Conservation (phyloP, 2,797 vertebrate species). For the Kryptopterus vitreolus region DNA sequence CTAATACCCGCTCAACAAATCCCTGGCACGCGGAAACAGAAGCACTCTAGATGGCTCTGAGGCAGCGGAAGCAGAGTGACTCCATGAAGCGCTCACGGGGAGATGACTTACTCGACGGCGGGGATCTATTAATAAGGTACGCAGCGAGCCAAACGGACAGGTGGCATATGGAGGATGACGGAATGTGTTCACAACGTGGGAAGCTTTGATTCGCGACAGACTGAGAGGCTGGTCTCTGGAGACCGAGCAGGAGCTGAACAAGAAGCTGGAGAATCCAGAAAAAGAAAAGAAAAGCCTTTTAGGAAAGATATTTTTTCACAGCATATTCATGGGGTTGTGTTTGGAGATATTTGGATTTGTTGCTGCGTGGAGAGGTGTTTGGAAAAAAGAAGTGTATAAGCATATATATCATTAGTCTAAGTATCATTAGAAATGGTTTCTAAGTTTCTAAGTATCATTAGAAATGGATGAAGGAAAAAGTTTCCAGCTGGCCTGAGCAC, state of each 20-base stretch:
- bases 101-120: conserved; percentile 36
- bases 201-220: conserved; percentile 31
- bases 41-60: conserved; percentile 34
- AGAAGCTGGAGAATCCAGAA: conserved; percentile 17
- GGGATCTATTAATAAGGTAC: conserved; percentile 52
- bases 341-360: background rate
- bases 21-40: conserved; percentile 33
- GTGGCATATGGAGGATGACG: conserved; percentile 48
- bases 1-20: conserved; percentile 13
- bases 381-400: no score
- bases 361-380: background rate
- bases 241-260: conserved; percentile 9
- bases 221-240: conserved; percentile 6
- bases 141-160: conserved; percentile 37
- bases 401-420: no score
- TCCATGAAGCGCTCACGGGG: conserved; percentile 5
- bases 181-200: conserved; percentile 42
- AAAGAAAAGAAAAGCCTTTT: no score
- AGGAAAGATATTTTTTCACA: background rate
- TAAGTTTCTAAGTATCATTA: no score
- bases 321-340: background rate
- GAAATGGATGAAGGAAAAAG: no score
- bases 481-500: no score
- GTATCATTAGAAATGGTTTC: no score
- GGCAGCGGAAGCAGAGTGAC: conserved; percentile 37